phyloP scores from a whole-genome alignment of 92 coral and sea anemone species.

The Ricordea florida region DNA sequence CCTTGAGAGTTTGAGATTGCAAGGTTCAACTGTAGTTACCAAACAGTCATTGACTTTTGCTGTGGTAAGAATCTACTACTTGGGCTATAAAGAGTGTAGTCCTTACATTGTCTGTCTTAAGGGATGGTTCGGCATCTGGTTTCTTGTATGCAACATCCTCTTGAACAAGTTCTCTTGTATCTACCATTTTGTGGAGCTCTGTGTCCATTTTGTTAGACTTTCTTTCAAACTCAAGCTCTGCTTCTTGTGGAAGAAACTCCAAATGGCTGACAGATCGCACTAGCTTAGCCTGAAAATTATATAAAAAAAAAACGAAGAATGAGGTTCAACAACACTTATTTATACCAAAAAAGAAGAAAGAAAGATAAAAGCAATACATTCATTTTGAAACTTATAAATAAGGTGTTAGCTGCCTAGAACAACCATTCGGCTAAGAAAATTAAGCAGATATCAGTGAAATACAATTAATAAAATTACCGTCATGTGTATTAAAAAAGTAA shows the following conservation, averaged over 20 bases:
- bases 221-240: conserved; percentile 22
- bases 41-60: too few relatives aligned
- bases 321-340: not conserved
- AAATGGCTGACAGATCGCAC: conserved; percentile 82
- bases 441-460: too few relatives aligned
- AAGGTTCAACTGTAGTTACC: not conserved
- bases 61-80: too few relatives aligned
- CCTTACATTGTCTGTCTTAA: conserved; percentile 67
- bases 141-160: conserved; percentile 48
- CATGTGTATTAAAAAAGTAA: too few relatives aligned
- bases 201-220: not conserved
- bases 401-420: too few relatives aligned
- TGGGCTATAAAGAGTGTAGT: too few relatives aligned
- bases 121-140: conserved; percentile 8
- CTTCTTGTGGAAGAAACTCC: conserved; percentile 70
- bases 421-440: too few relatives aligned
- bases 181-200: not conserved
- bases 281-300: conserved; percentile 31
- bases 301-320: not conserved
- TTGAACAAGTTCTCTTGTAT: conserved; percentile 64
- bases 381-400: too few relatives aligned
- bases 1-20: too few relatives aligned
- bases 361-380: not conserved
- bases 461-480: too few relatives aligned
- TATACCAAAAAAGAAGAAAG: not conserved